These are phyloP conservation scores for Gallinago paraguaiae DNA, from an alignment of 2,113 vertebrate species.

Conservation along the genomic window DNA sequence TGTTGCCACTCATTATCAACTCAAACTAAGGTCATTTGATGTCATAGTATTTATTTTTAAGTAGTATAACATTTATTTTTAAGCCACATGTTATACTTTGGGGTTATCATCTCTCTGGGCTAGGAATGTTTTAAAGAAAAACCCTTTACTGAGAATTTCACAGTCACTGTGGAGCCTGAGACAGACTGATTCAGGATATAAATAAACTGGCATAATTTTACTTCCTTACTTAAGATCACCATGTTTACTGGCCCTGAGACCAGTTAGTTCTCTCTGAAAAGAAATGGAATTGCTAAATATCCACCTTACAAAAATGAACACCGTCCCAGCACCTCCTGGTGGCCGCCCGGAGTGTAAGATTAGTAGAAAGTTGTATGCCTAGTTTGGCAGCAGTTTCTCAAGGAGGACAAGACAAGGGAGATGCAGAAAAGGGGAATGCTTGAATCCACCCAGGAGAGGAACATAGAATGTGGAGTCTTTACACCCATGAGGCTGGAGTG, in stretches of 20 bases:
- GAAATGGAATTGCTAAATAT: neutral
- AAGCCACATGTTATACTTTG: neutral
- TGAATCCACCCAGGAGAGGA: neutral
- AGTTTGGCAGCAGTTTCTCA: neutral
- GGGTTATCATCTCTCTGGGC: neutral
- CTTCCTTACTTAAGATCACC: neutral
- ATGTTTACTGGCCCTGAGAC: neutral
- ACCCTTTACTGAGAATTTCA: neutral
- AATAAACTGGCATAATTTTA: neutral
- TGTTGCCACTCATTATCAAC: neutral
- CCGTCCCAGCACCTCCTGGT: too few relatives aligned
- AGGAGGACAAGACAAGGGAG: neutral
- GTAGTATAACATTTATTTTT: neutral
- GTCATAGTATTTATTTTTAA: neutral
- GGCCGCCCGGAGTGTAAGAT: neutral
- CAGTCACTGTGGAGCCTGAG: neutral
- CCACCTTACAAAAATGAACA: neutral
- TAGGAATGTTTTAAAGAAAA: neutral
- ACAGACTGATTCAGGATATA: neutral
- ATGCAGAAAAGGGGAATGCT: neutral
- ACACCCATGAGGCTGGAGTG: neutral
- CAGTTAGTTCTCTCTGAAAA: neutral
- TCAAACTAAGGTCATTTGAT: neutral
- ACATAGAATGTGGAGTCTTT: neutral
- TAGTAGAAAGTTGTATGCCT: neutral